Evolutionary conservation across 2,797 vertebrate species (phyloP), one percentile per base, ranked within the genome.

Genomic region (Orientallactaga sibirica): DNA sequence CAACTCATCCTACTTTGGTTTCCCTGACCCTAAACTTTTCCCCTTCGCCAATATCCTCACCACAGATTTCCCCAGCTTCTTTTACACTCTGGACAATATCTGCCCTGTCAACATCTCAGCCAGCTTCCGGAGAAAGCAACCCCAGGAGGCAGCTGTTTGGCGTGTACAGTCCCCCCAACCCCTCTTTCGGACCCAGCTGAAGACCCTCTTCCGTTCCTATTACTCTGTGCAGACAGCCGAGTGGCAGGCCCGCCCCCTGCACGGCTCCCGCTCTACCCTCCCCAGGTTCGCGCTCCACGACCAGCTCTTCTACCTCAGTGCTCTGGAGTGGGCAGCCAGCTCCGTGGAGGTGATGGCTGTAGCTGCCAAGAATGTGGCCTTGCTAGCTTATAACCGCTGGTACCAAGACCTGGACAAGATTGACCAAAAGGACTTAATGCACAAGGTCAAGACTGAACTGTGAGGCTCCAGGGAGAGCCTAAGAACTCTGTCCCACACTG

Each of bases 381-480:
- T 99, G 96, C 96, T 99, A 97, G 99, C 99, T 10, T 99, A 99
- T 96, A 99, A 99, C 97, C 99, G 99, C 97, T 99, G 99, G 99
- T 99, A 99, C 96, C 98, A 99, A 89, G 99, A 99, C 82, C 97
- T 98, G 5, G 99, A 99, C 95, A 99, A 99, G 98, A 99, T 99
- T 43, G 99, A 99, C 98, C 99, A 99, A 97, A 99, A 98, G 96
- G 99, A 99, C 95, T 98, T 99, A 96, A 99, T 99, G 98, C 99
- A 99, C 98, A 99, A 99, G 97, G 99, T 99, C 96, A 99, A 99
- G 98, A 99, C 99, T 0, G 99, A 99, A 95, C 98, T 99, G 96
- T 99, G 98, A 99, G 94, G n/a, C 0, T 0, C 7, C 11, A 4
- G 61, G n/a, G 55, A 71, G 19, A 11, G 0, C 3, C 77, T 18